Percentiles rank a stretch among this genome's conserved stretches.
Conservation (phyloP, 2,888 invertebrate genomes). For the Eupithecia vulgata region DNA sequence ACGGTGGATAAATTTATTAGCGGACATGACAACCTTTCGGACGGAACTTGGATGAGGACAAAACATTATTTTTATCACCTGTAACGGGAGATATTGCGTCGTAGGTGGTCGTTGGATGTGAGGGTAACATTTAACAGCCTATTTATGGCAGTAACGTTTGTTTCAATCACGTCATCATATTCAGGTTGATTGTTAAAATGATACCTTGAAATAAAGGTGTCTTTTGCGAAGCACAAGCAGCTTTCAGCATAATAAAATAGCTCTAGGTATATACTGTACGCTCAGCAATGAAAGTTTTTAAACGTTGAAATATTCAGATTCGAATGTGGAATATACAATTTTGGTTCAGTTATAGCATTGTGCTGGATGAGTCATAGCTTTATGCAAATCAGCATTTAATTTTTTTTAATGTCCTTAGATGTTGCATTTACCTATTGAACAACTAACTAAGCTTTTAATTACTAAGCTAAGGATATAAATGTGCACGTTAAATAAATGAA, state of each 20-base stretch:
- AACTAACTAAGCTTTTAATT: too few relatives aligned
- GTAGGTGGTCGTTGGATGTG: constrained; percentile 8
- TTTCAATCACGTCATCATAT: not conserved
- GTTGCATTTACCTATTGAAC: too few relatives aligned
- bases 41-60: constrained; percentile 31
- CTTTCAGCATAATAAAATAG: not conserved
- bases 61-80: constrained; percentile 32
- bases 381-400: not conserved
- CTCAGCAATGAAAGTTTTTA: not conserved
- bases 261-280: not conserved
- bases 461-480: too few relatives aligned
- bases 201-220: not conserved
- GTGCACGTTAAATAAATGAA: too few relatives aligned
- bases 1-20: constrained; percentile 31
- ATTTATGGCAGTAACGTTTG: not conserved
- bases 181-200: not conserved
- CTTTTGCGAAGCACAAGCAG: not conserved
- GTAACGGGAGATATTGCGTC: constrained; percentile 32
- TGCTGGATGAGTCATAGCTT: too few relatives aligned
- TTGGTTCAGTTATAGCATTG: not conserved
- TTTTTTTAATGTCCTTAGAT: not conserved
- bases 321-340: not conserved
- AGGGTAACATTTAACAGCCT: not conserved
- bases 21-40: constrained; percentile 30
- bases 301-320: too few relatives aligned